These are phyloP conservation scores for Drosophila eugracilis DNA, from an alignment of 1,140 invertebrate genomes.

Conservation along the genomic window DNA sequence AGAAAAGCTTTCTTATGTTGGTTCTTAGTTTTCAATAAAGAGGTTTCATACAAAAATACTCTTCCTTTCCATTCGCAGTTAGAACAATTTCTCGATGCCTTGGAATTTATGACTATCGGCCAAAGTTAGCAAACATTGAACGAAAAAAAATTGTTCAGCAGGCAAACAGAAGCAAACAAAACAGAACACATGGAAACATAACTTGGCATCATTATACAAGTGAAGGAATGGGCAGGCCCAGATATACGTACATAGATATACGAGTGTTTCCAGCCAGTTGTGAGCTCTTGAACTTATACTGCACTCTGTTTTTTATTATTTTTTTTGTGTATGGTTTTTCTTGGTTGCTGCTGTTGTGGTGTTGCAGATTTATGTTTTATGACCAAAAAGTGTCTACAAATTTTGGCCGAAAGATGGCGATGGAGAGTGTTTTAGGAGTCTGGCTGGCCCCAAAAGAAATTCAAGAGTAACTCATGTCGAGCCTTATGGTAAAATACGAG, in stretches of 20 bases:
- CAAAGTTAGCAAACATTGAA: constrained; percentile 58
- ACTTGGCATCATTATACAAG: constrained; percentile 67
- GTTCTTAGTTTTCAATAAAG: background rate
- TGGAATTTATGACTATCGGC: constrained; percentile 69
- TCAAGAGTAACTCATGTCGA: constrained; percentile 37
- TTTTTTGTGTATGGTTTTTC: constrained; percentile 16
- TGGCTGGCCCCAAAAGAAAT: constrained; percentile 24
- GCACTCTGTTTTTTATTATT: constrained; percentile 40
- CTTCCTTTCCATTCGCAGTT: constrained; percentile 7
- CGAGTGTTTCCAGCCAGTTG: constrained; percentile 46
- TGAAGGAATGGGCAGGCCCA: constrained; percentile 4
- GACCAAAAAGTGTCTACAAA: constrained; percentile 50
- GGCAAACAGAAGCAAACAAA: constrained; percentile 42
- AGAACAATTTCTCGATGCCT: constrained; percentile 28
- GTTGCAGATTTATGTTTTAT: constrained; percentile 75
- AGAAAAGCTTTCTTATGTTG: too few relatives aligned
- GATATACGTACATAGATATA: constrained; percentile 28
- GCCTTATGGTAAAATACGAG: constrained; percentile 40
- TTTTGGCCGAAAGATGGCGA: constrained; percentile 21
- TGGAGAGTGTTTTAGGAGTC: constrained; percentile 4
- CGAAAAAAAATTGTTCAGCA: constrained; percentile 35
- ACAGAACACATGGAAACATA: constrained; percentile 53
- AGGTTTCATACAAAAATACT: background rate
- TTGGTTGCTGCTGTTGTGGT: constrained; percentile 24
- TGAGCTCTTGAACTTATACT: constrained; percentile 59